A percentile compares a stretch with the other conserved stretches of the same genome.
These are phyloP conservation scores for Drosophila picticornis DNA, from an alignment of 2,888 invertebrate species.

Conservation along the genomic window DNA sequence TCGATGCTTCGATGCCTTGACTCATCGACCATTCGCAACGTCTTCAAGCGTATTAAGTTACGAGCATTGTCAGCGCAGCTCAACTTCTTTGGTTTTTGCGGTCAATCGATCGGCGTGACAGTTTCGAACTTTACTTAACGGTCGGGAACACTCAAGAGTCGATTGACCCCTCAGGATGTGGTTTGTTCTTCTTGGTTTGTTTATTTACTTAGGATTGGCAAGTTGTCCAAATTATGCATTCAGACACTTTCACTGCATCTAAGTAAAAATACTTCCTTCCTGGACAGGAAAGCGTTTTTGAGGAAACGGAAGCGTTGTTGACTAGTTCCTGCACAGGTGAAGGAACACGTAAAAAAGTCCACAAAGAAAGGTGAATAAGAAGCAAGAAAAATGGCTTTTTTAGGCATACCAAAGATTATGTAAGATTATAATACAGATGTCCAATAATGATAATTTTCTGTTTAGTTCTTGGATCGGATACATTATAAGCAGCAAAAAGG, in stretches of 20 bases:
- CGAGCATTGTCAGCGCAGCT: slow-evolving; percentile 53
- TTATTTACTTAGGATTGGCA: slow-evolving; percentile 62
- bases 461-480: background rate
- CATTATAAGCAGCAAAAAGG: too few species aligned
- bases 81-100: slow-evolving; percentile 57
- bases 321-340: slow-evolving; percentile 49
- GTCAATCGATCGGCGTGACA: slow-evolving; percentile 67
- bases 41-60: slow-evolving; percentile 70
- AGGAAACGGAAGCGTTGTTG: slow-evolving; percentile 56
- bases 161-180: slow-evolving; percentile 65
- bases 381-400: background rate
- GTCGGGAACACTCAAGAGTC: slow-evolving; percentile 31
- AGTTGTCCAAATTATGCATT: slow-evolving; percentile 35
- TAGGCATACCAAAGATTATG: background rate
- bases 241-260: slow-evolving; percentile 3
- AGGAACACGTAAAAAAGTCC: background rate
- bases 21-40: slow-evolving; percentile 55
- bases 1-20: background rate
- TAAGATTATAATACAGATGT: background rate
- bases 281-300: slow-evolving; percentile 25
- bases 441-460: background rate
- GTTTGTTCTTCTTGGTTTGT: slow-evolving; percentile 42
- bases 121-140: slow-evolving; percentile 72
- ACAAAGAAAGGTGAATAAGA: background rate
- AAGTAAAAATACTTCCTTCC: slow-evolving; percentile 47